Percentiles rank a stretch among this genome's conserved stretches.
phyloP scores from a whole-genome alignment of 2,797 vertebrate species.

The Tapera naevia region DNA sequence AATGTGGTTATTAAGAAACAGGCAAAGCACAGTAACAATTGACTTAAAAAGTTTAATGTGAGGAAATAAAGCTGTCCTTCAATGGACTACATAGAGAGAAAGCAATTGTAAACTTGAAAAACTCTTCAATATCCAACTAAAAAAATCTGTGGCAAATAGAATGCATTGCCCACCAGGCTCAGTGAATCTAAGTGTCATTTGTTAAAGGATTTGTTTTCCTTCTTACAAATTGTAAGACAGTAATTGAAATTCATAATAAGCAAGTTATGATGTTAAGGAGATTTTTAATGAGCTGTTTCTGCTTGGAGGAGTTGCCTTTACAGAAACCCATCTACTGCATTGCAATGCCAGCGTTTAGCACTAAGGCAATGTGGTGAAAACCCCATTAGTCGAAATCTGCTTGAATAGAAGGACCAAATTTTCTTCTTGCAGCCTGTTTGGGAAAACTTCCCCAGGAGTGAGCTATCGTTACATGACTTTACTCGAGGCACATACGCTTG shows the following conservation, averaged over 20 bases:
- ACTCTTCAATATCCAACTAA: neutral
- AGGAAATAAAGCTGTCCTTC: conserved; percentile 49
- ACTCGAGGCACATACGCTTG: fast-evolving
- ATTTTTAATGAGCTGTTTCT: conserved; percentile 46
- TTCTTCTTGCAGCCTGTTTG: neutral
- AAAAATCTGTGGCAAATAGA: conserved; percentile 8
- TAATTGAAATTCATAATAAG: conserved; percentile 38
- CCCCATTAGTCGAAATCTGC: neutral
- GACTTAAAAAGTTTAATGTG: conserved; percentile 14
- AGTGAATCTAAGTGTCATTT: neutral
- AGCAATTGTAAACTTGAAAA: conserved; percentile 1
- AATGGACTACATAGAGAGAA: conserved; percentile 10
- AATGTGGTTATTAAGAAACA: conserved; percentile 40
- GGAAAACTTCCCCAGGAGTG: neutral
- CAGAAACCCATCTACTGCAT: neutral
- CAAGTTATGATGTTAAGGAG: conserved; percentile 3
- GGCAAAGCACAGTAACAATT: neutral
- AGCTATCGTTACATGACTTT: neutral
- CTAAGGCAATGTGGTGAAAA: neutral
- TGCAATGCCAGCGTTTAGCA: neutral
- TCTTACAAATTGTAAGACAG: conserved; percentile 4
- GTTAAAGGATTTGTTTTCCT: conserved; percentile 17
- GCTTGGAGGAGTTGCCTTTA: neutral
- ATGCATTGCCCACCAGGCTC: neutral
- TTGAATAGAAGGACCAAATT: neutral